Percentiles rank a stretch among this genome's conserved stretches.
Evolutionary conservation across 35 echinoderm and acorn worm genomes (phyloP).

Genomic region (Heliocidaris tuberculata): DNA sequence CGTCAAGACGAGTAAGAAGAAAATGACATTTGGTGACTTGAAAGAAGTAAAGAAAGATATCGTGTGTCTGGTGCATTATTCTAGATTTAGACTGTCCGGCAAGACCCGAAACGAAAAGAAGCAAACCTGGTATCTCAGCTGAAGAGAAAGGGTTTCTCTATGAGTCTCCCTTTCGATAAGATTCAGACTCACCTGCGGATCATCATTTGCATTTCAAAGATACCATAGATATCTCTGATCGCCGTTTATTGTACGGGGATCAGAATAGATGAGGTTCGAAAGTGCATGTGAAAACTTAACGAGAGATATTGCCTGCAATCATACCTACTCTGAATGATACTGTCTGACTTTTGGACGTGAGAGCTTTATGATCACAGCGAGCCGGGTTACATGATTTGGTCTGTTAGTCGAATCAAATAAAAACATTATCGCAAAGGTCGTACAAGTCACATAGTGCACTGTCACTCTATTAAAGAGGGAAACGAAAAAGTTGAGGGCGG

Average conservation of each 20-base stretch:
- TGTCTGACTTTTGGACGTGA: not conserved
- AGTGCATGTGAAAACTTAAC: conserved; percentile 3
- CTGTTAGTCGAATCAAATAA: not conserved
- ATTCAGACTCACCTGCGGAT: not conserved
- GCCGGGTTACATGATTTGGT: not conserved
- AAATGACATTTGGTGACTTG: not conserved
- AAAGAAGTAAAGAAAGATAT: conserved; percentile 20
- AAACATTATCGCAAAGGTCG: not conserved
- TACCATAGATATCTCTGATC: not conserved
- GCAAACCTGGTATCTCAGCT: not conserved
- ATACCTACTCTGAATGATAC: not conserved
- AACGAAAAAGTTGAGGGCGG: not conserved
- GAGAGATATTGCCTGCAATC: not conserved
- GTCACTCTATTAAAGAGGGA: not conserved
- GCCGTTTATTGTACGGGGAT: not conserved
- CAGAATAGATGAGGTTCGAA: not conserved
- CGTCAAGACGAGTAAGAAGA: not conserved
- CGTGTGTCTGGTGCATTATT: not conserved
- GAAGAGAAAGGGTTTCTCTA: too few relatives aligned
- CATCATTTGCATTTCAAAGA: conserved; percentile 18
- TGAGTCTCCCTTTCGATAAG: not conserved
- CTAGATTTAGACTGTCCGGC: not conserved
- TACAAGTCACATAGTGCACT: not conserved
- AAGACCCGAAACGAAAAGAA: not conserved
- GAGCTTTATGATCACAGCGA: not conserved